Base-by-base conservation (phyloP, 2,797 vertebrate genomes). In the Danionella dracula region DNA sequence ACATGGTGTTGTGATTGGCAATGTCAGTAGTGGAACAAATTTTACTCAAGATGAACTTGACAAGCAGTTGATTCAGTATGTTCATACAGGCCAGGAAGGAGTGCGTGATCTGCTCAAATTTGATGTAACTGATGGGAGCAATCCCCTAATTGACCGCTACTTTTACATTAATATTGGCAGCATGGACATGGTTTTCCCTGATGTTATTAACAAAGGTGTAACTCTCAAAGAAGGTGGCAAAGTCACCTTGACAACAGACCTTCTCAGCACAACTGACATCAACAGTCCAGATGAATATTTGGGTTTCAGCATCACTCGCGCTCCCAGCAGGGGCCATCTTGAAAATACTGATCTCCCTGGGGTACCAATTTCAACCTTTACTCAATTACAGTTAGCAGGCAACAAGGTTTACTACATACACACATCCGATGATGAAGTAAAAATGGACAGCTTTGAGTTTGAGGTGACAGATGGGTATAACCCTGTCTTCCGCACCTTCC, bases 381-480 rank as follows among this genome's bases (percentile, higher is more conserved):
- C 90, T 58, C 91, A 93, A 57, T 73, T 90, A 40, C 91, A 94
- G 57, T 82, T 95, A 45, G 90, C 93, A 45, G 90, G 90, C 37
- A 92, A 93, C 82, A 94, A 94, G 81, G 82, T 94, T 72, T 92
- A 90, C 77, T 94, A 93, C 67, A 90, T 94, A 66, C 88, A 89
- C 57, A 91, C 90, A 17, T 90, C 92, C 4, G 87, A 93, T 12
- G 90, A 93, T 70, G 90, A 94, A 73, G 82, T 91, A 73, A 93
- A 94, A 79, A 92, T 90, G 87, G 92, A 94, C 74, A 92, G 88
- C 66, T 94, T 95, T 82, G 92, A 94, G 78, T 92, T 94, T 79
- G 91, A 91, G 76, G 91, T 92, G 59, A 94, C 91, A 35, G 88
- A 91, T 45, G 92, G 89, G 20, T 92, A 88, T 81, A 92, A 92